Conservation (phyloP, 2,113 vertebrate species). For the Cercocebus atys region DNA sequence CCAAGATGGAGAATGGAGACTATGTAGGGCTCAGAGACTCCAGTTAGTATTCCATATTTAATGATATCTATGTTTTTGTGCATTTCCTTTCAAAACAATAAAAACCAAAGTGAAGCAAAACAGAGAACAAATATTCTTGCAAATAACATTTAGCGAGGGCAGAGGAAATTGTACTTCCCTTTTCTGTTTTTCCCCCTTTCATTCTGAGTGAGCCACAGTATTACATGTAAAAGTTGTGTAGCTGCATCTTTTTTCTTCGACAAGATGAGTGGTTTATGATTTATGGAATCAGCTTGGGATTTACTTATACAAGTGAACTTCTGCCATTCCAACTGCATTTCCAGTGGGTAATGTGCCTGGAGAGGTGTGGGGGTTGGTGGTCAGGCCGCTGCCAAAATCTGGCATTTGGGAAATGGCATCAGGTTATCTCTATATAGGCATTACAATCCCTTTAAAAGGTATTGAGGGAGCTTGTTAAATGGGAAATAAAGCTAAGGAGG, state of each 20-base stretch:
- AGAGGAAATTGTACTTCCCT: slow-evolving; percentile 30
- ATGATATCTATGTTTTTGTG: background rate
- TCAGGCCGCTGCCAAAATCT: background rate
- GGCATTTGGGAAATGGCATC: background rate
- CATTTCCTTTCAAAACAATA: slow-evolving; percentile 18
- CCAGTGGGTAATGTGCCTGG: background rate
- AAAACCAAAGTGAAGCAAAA: background rate
- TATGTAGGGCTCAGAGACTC: too few relatives aligned
- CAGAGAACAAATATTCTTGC: background rate
- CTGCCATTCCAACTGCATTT: background rate
- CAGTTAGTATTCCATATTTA: background rate
- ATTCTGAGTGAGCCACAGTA: slow-evolving; percentile 11
- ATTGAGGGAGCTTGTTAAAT: background rate
- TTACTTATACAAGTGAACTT: slow-evolving; percentile 64
- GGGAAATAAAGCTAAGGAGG: background rate
- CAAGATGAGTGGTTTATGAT: slow-evolving; percentile 67
- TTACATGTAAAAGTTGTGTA: background rate
- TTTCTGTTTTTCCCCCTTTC: slow-evolving; percentile 18
- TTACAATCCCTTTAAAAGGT: background rate
- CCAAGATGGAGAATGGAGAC: too few relatives aligned
- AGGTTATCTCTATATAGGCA: background rate
- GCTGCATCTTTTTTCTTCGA: slow-evolving; percentile 23
- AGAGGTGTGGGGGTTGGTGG: background rate
- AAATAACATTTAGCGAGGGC: background rate
- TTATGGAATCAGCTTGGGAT: slow-evolving; percentile 65